Conservation (phyloP, 2,113 vertebrate genomes). For the Oenanthe melanoleuca region DNA sequence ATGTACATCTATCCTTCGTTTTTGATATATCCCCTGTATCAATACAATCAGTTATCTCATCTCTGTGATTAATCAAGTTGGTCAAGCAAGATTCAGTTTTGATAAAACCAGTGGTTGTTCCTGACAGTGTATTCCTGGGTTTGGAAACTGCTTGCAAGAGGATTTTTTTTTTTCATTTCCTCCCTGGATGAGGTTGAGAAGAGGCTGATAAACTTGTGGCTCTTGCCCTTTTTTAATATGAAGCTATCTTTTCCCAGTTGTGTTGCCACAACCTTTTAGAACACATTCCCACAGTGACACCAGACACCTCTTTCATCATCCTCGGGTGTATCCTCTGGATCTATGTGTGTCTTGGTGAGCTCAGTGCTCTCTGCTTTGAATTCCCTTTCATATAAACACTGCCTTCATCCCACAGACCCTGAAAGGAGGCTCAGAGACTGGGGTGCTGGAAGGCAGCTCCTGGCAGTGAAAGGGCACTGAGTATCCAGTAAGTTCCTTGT, state of each 20-base stretch:
- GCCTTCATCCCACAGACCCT: background rate
- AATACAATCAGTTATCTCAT: background rate
- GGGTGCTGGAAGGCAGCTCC: background rate
- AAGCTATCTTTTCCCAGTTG: background rate
- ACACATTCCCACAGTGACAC: background rate
- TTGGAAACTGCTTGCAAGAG: background rate
- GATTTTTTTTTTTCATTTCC: background rate
- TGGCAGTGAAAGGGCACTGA: background rate
- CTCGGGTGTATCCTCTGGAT: accelerated
- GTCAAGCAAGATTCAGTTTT: accelerated
- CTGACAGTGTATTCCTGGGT: background rate
- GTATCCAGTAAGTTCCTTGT: background rate
- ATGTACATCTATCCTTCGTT: background rate
- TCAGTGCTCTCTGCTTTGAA: background rate
- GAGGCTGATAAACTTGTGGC: background rate
- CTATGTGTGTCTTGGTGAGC: background rate
- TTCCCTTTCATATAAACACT: background rate
- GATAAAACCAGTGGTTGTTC: background rate
- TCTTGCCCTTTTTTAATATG: background rate
- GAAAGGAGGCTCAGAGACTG: background rate
- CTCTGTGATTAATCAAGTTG: background rate
- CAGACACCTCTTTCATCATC: background rate
- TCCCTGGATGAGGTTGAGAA: accelerated
- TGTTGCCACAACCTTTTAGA: background rate
- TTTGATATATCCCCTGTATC: no score